A percentile compares a stretch with the other conserved stretches of the same genome.
Evolutionary conservation across 2,113 vertebrate species (phyloP).

Genomic region (Pedionomus torquatus): DNA sequence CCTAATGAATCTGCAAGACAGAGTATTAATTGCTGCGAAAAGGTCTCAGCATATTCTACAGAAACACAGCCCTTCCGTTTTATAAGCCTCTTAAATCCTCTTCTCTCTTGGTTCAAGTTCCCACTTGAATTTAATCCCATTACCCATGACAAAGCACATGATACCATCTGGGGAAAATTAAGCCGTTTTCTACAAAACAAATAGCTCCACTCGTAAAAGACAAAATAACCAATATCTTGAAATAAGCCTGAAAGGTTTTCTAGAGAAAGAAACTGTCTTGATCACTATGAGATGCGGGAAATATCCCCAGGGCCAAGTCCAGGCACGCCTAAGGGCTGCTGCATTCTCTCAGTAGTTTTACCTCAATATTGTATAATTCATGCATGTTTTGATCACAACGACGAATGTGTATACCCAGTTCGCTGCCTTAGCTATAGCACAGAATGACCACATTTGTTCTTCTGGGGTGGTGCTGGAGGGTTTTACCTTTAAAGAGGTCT

Average conservation of each 20-base stretch:
- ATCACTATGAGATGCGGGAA: neutral
- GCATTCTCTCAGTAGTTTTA: neutral
- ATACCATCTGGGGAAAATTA: neutral
- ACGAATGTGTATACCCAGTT: neutral
- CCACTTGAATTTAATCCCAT: neutral
- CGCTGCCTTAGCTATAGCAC: neutral
- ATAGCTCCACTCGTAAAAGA: neutral
- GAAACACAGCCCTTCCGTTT: neutral
- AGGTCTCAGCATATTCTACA: neutral
- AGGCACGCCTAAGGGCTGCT: neutral
- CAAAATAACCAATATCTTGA: neutral
- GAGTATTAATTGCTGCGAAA: neutral
- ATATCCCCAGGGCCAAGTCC: neutral
- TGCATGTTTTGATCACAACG: neutral
- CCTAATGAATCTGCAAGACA: neutral
- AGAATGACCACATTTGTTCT: fast-evolving
- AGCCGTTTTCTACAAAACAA: neutral
- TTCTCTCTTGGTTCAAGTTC: neutral
- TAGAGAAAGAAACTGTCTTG: neutral
- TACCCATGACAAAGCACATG: neutral
- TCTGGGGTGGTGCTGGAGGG: neutral
- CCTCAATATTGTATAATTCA: neutral
- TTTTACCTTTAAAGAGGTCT: neutral
- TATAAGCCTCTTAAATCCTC: neutral
- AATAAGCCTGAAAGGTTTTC: neutral